Base-by-base conservation (phyloP, 2,113 vertebrate species). In the Ctenodactylus gundi region DNA sequence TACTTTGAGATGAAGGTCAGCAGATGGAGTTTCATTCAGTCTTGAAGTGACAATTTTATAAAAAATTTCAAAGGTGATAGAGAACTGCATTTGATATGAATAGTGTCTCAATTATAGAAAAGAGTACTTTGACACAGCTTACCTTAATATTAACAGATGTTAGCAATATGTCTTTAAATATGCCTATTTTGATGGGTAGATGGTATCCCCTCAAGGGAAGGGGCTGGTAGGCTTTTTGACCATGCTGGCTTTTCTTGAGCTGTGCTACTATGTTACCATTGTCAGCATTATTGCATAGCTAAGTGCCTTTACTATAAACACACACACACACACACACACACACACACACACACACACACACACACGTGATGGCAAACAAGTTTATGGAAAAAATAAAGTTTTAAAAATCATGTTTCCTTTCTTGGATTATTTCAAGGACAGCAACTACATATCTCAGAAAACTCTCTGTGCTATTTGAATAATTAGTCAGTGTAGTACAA, bases 31-130 rank as follows among this genome's bases (percentile, higher is more conserved):
- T 85, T 96, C 81, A 91, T 58, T 86, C 31, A 90, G 51, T 77
- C 53, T 96, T 44, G 3, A 93, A 88, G 77, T 90, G 67, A 20
- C 3, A 55, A 90, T 89, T 96, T 96, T 72, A 57, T 46, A 95
- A 68, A 77, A 93, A 87, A 90, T 97, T 97, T 97, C 62, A 94
- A 94, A 97, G 87, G 46, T 46, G 14, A 70, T 15, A 64, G 57
- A 94, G 64, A 94, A 5, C 62, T 85, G 20, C 84, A 41, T 94
- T 91, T 85, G 95, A 76, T 85, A 89, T n/a, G 85, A 96, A 94
- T 90, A 36, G 67, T 36, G 15, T 62, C 80, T 75, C 97, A 95
- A 92, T 97, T 36, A 80, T 31, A 93, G 91, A 92, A 91, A 90
- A 97, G 4, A 18, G 29, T 78, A 93, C 64, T 96, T 96, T 94